Conservation (phyloP, 2,888 invertebrate genomes). For the Noctua janthe region DNA sequence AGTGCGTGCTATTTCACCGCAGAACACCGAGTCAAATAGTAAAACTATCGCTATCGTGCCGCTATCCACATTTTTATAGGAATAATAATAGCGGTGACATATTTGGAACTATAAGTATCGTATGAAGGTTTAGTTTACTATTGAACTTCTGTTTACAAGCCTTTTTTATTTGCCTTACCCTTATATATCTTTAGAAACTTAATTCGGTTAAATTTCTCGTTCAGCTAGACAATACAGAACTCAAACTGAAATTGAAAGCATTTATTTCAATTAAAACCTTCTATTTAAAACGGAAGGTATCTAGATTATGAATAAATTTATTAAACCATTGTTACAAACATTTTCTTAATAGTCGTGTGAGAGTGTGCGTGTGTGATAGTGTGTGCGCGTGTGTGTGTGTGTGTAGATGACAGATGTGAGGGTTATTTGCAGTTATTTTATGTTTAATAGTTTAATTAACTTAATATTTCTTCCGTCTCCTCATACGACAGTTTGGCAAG, state of each 20-base stretch:
- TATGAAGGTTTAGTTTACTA: neutral
- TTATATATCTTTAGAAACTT: neutral
- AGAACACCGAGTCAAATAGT: neutral
- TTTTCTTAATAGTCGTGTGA: no score
- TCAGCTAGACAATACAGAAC: neutral
- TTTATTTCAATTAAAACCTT: neutral
- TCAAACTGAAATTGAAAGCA: neutral
- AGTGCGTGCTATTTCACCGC: neutral
- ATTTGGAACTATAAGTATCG: neutral
- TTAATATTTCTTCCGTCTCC: no score
- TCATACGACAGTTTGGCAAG: no score
- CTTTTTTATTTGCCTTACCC: neutral
- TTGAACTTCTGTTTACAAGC: neutral
- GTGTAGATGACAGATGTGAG: no score
- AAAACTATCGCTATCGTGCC: neutral
- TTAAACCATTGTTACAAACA: no score
- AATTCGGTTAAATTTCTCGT: neutral
- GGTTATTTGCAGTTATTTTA: no score
- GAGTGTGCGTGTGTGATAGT: no score
- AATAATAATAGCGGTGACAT: neutral
- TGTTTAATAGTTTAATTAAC: no score
- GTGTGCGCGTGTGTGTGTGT: no score
- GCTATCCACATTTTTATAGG: neutral
- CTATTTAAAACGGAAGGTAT: no score
- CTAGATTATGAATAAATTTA: no score